Base-by-base conservation (phyloP, 53 echinoderm and acorn worm species). In the Astropecten irregularis region DNA sequence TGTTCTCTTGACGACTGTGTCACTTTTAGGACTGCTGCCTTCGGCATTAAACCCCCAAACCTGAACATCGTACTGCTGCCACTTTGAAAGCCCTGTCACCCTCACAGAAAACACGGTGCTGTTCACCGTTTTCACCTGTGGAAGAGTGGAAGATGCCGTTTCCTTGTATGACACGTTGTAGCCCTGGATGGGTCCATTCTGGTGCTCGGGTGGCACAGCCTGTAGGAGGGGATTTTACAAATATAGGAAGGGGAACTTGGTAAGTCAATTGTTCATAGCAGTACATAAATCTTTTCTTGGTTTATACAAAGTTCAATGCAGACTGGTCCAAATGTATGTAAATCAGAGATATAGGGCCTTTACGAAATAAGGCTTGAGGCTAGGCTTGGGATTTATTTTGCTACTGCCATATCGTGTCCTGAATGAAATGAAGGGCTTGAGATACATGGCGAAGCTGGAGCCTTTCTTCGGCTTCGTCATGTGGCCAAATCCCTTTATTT, bases 131-230 rank as follows among this genome's bases (percentile, higher is more conserved):
- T 32, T 23, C 62, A 71, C 72, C 84, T 46, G 52, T n/a, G 36
- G 23, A 15, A 51, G 39, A 40, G 36, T 71, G 21, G 72, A 25
- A 65, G 66, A 70, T n/a, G 56, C 76, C 11, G 58, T 25, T 25
- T 81, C 58, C 26, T 49, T 77, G 81, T 89, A 95, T 33, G 56
- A 55, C 40, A 95, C 57, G 48, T 32, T 84, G 87, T 95, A 89
- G 31, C 89, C 92, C 28, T 46, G 77, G 87, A 95, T 87, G 23
- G 52, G 49, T 58, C 89, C 95, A 69, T 92, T 95, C 31, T 73
- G 89, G 36, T 92, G 49, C 6, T 47, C 46, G 32, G 61, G 68
- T 28, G 92, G 77, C 8, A 95, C 44, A 27, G 70, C 64, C 92
- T 95, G 62, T 19, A 67, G 58, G 68, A 30, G 18, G 71, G 52